Conservation (phyloP, 1,140 invertebrate species). For the Bombus confusus region DNA sequence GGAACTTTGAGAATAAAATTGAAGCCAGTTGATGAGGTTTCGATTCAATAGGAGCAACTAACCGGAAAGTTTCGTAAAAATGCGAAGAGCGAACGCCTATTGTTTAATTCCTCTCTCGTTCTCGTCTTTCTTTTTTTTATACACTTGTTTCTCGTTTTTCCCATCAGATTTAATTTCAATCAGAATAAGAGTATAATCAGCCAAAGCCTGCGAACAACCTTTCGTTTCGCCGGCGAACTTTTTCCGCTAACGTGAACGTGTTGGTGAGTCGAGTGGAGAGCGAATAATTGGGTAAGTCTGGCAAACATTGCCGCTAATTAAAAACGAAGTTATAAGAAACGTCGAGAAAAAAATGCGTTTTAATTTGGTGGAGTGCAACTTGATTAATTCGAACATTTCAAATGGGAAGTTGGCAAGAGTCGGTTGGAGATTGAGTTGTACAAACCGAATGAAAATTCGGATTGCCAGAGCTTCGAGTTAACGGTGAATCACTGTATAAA, state of each 20-base stretch:
- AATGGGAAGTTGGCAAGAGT: background rate
- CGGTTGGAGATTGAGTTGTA: background rate
- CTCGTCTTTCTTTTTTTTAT: too few relatives aligned
- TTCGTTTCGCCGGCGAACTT: background rate
- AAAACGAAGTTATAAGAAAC: constrained; percentile 22
- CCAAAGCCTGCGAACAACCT: background rate
- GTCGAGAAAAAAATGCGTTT: background rate
- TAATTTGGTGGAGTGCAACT: background rate
- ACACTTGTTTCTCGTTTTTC: background rate
- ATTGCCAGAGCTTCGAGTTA: background rate
- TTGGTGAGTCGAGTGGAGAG: constrained; percentile 7
- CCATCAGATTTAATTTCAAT: constrained; percentile 20
- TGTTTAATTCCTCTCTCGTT: constrained; percentile 9
- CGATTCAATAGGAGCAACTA: background rate
- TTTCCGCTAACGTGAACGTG: background rate
- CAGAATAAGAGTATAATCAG: constrained; percentile 12
- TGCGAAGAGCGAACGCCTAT: background rate
- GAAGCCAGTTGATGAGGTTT: background rate
- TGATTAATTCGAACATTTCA: background rate
- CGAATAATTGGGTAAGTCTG: constrained; percentile 26
- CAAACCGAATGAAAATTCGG: background rate
- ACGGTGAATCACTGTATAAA: background rate
- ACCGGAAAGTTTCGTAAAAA: constrained; percentile 8
- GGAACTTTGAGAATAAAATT: background rate
- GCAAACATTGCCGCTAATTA: constrained; percentile 30